Percentiles rank a stretch among this genome's conserved stretches.
Conservation (phyloP, 2,888 invertebrate genomes). For the Cremastobaeus sp. region DNA sequence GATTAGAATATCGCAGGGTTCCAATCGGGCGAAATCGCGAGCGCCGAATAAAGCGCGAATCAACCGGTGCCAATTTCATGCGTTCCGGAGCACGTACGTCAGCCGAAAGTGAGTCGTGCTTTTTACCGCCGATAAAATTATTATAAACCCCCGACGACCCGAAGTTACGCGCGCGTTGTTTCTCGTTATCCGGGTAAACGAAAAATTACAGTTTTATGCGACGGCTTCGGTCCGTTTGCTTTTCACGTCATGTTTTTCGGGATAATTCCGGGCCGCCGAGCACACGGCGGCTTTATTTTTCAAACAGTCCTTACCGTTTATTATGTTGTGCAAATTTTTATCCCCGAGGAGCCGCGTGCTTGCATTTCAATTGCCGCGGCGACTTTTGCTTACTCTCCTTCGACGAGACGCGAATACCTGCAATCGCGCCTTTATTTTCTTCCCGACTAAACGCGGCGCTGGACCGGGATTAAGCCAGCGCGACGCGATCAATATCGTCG, state of each 20-base stretch:
- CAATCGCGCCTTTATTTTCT: too few species aligned
- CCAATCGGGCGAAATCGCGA: conserved; percentile 1
- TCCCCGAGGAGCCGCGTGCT: background rate
- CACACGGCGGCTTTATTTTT: background rate
- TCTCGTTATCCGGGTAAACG: conserved; percentile 23
- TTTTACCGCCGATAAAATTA: conserved; percentile 23
- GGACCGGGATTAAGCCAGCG: too few species aligned
- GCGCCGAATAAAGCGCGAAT: too few species aligned
- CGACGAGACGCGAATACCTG: too few species aligned
- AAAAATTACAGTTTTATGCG: conserved; percentile 18
- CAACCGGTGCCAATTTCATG: too few species aligned
- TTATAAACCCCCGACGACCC: conserved; percentile 4
- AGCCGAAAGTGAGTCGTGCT: background rate
- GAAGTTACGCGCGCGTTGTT: background rate
- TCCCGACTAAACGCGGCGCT: too few species aligned
- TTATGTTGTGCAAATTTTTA: conserved; percentile 22
- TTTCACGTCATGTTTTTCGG: conserved; percentile 8
- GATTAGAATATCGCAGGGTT: conserved; percentile 11
- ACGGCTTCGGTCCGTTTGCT: background rate
- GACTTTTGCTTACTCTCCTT: too few species aligned
- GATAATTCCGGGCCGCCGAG: background rate
- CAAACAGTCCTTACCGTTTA: conserved; percentile 8
- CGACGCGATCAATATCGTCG: too few species aligned
- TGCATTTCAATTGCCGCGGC: background rate
- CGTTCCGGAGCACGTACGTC: background rate